phyloP scores from a whole-genome alignment of 2,113 vertebrate species.

The Leptobrachium leishanense region DNA sequence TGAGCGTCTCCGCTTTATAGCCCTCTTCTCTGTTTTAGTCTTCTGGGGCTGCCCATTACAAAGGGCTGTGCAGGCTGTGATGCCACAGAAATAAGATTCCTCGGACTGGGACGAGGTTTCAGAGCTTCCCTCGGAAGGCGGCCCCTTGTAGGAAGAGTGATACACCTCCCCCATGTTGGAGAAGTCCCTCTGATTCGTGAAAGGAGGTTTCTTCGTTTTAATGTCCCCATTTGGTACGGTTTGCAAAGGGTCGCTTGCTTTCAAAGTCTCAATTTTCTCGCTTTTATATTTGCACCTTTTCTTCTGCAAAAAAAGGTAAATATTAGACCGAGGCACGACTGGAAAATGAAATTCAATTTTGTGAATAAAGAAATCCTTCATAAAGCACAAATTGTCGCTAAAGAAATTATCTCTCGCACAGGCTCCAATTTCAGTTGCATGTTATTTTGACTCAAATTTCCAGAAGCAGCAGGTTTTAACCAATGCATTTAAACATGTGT shows the following conservation, averaged over 20 bases:
- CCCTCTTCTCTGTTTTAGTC: slow-evolving; percentile 88
- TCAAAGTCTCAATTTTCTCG: slow-evolving; percentile 86
- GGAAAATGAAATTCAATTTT: no score
- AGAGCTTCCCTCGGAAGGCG: slow-evolving; percentile 82
- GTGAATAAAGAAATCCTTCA: no score
- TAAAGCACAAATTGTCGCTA: no score
- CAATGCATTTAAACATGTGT: slow-evolving; percentile 55
- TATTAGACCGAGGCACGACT: no score
- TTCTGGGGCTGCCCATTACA: slow-evolving; percentile 82
- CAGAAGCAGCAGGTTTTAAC: slow-evolving; percentile 53
- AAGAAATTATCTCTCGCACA: no score
- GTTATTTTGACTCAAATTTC: no score
- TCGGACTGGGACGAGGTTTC: slow-evolving; percentile 89
- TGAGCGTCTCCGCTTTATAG: slow-evolving; percentile 82
- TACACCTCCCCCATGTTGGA: slow-evolving; percentile 74
- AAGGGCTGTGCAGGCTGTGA: slow-evolving; percentile 75
- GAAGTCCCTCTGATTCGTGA: slow-evolving; percentile 75
- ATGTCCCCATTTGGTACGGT: slow-evolving; percentile 72
- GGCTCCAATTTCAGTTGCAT: no score
- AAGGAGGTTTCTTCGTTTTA: slow-evolving; percentile 77
- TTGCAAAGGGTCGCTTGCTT: slow-evolving; percentile 64
- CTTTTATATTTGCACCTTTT: slow-evolving; percentile 90
- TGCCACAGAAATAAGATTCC: slow-evolving; percentile 84
- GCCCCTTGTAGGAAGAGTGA: slow-evolving; percentile 76
- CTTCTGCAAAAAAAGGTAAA: slow-evolving; percentile 72